Evolutionary conservation across 2,797 vertebrate genomes (phyloP), one percentile per base, ranked within the genome.

Genomic region (Poecilia wingei): DNA sequence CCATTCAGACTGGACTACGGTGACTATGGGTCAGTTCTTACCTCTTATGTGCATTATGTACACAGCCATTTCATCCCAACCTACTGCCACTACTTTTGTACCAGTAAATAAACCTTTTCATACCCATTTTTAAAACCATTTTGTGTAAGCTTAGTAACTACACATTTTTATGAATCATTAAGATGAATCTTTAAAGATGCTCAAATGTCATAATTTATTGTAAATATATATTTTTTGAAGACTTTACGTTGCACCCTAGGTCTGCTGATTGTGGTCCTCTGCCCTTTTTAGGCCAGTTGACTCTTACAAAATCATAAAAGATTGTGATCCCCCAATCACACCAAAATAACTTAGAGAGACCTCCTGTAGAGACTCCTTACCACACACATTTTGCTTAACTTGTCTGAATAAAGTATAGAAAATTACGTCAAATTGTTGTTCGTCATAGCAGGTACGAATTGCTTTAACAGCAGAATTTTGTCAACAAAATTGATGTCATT

Each of bases 1-100:
- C 74, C 43, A 53, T 75, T 14, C 1, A 36, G 76, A 77, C 55
- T 69, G 66, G 66, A 69, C 43, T 69, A 69, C 10, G 13, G 66
- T 13, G 22, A 25, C 22, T 43, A 43, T 43, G 22, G 66, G 39
- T 69, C 39, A 69, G 10, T 69, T 43, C 66, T 69, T 68, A 68
- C 4, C 10, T 10, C 39, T 69, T 45, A 45, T 10, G 43, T 45
- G 25, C 4, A 45, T 28, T 45, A 2, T 70, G 4, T n/a, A 70
- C 68, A 3, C 39, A 43, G 25, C 39, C 39, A n/a, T 45, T 70
- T 45, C 1, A 43, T 45, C 25, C 41, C 25, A 45, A 16, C 41
- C 22, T 69, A 6, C 5, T n/a, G 45, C 12, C 10, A 45, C 7
- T 53, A 25, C 49, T 70, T 28, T 45, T n/a, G 1, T 45, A 28